Conservation (phyloP, 1,140 invertebrate genomes). For the Drosophila trapezifrons region DNA sequence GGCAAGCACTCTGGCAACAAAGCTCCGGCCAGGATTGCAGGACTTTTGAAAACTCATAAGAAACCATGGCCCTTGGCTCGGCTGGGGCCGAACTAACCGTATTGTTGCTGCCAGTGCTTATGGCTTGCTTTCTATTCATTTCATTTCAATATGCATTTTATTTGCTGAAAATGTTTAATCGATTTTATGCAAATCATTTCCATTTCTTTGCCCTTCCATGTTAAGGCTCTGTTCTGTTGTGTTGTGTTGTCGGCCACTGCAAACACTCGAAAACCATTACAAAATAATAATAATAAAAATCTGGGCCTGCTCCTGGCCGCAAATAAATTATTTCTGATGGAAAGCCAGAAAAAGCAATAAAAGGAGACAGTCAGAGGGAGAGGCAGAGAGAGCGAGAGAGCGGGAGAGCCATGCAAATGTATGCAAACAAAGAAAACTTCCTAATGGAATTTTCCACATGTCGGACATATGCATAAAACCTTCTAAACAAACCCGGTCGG, state of each 20-base stretch:
- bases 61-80: constrained; percentile 27
- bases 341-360: constrained; percentile 25
- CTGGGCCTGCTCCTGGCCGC: constrained; percentile 51
- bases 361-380: neutral
- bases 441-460: constrained; percentile 81
- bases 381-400: no score
- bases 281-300: constrained; percentile 79
- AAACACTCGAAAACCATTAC: constrained; percentile 79
- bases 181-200: constrained; percentile 80
- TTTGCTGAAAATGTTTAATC: constrained; percentile 74
- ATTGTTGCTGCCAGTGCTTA: constrained; percentile 39
- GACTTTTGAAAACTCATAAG: constrained; percentile 15
- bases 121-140: constrained; percentile 64
- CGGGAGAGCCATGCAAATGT: constrained; percentile 67
- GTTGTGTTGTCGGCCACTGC: constrained; percentile 36
- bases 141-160: constrained; percentile 75
- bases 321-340: constrained; percentile 70
- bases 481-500: constrained; percentile 64
- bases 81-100: constrained; percentile 4
- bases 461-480: constrained; percentile 80
- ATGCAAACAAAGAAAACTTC: constrained; percentile 81
- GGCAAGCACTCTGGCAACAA: constrained; percentile 32
- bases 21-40: neutral
- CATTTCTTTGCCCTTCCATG: constrained; percentile 60
- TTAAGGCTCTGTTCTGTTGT: neutral